These are phyloP conservation scores for Pedionomus torquatus DNA, from an alignment of 2,113 vertebrate species.

Conservation along the genomic window DNA sequence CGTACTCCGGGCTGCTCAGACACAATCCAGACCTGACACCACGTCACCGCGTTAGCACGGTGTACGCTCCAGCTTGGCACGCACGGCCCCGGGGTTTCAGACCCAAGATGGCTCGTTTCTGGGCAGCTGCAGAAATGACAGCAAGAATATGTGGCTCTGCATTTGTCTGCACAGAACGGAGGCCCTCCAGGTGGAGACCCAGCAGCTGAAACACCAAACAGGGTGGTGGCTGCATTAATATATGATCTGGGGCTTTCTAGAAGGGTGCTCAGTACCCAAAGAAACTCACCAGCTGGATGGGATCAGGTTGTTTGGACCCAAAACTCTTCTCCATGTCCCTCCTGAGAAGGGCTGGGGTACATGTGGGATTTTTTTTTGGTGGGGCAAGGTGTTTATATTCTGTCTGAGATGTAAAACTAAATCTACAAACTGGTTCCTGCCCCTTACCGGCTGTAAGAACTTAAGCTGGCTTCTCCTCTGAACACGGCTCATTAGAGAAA, in stretches of 20 bases:
- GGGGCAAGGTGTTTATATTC: too few species aligned
- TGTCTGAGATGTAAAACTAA: background rate
- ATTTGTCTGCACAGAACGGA: background rate
- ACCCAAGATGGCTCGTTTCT: background rate
- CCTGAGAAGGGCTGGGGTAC: background rate
- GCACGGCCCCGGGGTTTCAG: background rate
- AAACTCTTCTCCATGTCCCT: background rate
- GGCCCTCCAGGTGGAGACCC: background rate
- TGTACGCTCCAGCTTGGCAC: fast-evolving
- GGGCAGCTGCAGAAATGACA: background rate
- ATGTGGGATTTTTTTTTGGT: fast-evolving
- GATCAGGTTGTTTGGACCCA: background rate
- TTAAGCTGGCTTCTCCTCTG: background rate
- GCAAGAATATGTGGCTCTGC: background rate
- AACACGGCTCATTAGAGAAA: background rate
- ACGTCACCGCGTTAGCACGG: background rate
- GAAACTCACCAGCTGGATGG: background rate
- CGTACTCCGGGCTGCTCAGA: background rate
- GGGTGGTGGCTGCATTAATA: background rate
- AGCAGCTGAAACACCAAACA: background rate
- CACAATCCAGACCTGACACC: background rate
- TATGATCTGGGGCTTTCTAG: background rate
- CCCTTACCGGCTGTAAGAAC: background rate
- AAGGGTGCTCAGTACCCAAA: background rate
- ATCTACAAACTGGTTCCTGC: background rate